A percentile compares a stretch with the other conserved stretches of the same genome.
Evolutionary conservation across 2,113 vertebrate species (phyloP).

Genomic region (Motacilla alba): DNA sequence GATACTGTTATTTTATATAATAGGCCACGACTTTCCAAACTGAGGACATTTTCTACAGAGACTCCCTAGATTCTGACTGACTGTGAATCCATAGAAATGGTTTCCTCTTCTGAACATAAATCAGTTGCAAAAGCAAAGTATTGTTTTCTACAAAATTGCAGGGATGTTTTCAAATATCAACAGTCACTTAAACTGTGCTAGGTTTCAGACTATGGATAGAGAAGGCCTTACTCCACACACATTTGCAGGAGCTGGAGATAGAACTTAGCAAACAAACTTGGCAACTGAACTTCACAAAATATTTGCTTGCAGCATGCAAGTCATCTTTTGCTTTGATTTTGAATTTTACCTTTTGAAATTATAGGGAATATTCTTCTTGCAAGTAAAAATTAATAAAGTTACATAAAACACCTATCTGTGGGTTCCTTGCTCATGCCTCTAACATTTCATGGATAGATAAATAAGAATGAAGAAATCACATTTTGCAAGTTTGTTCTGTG

Average conservation of each 20-base stretch:
- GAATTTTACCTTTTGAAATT: neutral
- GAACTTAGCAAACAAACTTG: neutral
- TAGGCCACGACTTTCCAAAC: neutral
- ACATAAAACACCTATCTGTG: neutral
- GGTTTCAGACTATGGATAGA: neutral
- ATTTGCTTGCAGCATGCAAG: neutral
- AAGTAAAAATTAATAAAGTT: neutral
- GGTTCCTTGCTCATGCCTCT: neutral
- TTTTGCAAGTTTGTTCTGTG: neutral
- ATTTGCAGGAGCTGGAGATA: neutral
- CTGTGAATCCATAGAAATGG: neutral
- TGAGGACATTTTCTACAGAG: neutral
- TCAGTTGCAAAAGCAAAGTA: neutral
- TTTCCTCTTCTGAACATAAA: neutral
- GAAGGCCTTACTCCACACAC: neutral
- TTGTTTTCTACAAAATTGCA: neutral
- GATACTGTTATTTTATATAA: neutral
- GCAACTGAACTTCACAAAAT: neutral
- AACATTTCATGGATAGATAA: neutral
- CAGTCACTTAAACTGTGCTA: neutral
- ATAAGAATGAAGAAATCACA: neutral
- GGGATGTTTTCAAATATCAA: neutral
- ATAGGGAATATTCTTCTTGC: neutral
- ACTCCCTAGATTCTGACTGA: neutral
- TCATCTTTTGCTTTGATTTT: neutral